Conservation (phyloP, 1,140 invertebrate genomes). For the Solen grandis region DNA sequence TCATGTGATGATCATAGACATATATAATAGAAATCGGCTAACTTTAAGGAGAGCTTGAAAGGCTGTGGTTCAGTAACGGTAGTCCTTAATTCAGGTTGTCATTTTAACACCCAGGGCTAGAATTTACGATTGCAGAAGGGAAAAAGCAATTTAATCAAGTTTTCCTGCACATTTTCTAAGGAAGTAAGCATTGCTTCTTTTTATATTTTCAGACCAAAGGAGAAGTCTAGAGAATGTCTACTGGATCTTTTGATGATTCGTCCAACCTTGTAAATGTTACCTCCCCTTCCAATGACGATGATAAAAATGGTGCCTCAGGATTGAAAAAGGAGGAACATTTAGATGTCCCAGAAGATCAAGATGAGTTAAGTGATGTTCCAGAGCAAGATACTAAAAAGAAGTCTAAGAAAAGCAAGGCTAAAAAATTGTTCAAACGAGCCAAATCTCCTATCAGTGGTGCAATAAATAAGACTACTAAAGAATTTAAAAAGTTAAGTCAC, state of each 20-base stretch:
- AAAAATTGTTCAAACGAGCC: conserved; percentile 44
- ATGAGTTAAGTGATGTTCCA: conserved; percentile 24
- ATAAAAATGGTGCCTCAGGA: conserved; percentile 58
- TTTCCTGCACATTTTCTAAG: too few relatives aligned
- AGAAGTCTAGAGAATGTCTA: conserved; percentile 73
- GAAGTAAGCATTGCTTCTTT: too few relatives aligned
- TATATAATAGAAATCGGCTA: too few relatives aligned
- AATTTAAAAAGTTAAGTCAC: conserved; percentile 55
- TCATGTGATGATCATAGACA: too few relatives aligned
- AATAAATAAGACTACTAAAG: conserved; percentile 50
- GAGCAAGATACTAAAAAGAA: conserved; percentile 48
- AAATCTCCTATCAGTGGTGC: conserved; percentile 50
- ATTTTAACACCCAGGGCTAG: too few relatives aligned
- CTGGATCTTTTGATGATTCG: conserved; percentile 76
- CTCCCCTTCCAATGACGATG: conserved; percentile 64
- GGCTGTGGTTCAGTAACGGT: too few relatives aligned
- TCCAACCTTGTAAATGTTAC: conserved; percentile 72
- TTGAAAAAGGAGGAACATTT: conserved; percentile 7
- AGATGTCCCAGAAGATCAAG: conserved; percentile 33
- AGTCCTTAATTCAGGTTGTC: too few relatives aligned
- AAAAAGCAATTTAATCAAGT: too few relatives aligned
- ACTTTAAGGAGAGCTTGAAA: too few relatives aligned
- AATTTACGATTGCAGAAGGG: too few relatives aligned
- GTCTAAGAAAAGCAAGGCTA: conserved; percentile 49
- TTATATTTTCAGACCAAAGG: conserved; percentile 62